A percentile compares a stretch with the other conserved stretches of the same genome.
phyloP scores from a whole-genome alignment of 2,797 vertebrate genomes.

The Phylloscopus collybita region DNA sequence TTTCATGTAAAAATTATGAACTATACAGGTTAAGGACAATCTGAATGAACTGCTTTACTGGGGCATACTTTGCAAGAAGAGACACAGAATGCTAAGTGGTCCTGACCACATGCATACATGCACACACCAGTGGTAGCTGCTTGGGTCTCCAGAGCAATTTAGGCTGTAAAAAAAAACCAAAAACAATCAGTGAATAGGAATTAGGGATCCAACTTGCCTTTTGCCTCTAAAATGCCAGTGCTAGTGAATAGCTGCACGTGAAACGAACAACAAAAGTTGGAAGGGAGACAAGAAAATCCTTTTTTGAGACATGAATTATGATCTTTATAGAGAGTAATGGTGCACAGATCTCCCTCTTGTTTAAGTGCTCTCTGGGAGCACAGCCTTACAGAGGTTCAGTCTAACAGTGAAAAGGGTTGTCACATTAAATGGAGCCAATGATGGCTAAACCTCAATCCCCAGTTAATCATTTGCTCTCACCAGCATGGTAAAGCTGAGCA shows the following conservation, averaged over 20 bases:
- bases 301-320: neutral
- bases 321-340: conserved; percentile 4
- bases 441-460: conserved; percentile 29
- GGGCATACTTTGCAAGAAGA: neutral
- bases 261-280: neutral
- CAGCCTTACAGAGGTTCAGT: conserved; percentile 32
- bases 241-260: neutral
- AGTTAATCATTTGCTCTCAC: conserved; percentile 49
- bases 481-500: conserved; percentile 37
- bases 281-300: neutral
- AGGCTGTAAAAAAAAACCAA: neutral
- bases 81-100: neutral
- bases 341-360: neutral
- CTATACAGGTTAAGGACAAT: neutral
- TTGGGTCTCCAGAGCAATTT: neutral
- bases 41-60: neutral
- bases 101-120: neutral
- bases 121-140: neutral
- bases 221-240: neutral
- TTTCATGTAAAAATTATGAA: neutral
- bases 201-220: neutral
- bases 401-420: conserved; percentile 53
- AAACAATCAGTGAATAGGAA: neutral
- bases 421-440: conserved; percentile 66
- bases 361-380: conserved; percentile 26